A percentile compares a stretch with the other conserved stretches of the same genome.
phyloP scores from a whole-genome alignment of 2,888 invertebrate species.

The Abscondita cerata region DNA sequence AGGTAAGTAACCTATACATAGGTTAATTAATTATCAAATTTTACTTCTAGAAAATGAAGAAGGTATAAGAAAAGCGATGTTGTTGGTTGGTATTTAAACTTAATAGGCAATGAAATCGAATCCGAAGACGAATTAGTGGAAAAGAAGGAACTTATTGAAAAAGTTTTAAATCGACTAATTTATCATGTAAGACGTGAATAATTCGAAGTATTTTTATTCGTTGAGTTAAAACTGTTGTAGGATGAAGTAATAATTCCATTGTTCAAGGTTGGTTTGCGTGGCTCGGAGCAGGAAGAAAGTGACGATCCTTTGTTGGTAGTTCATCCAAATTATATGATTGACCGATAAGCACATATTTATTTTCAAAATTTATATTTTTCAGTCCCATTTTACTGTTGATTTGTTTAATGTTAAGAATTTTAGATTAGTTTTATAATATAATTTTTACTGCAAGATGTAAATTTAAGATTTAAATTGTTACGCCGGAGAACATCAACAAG shows the following conservation, averaged over 20 bases:
- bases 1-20: no score
- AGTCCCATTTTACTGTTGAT: no score
- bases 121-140: slow-evolving; percentile 89
- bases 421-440: not conserved
- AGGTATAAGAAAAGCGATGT: slow-evolving; percentile 86
- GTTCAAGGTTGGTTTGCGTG: slow-evolving; percentile 62
- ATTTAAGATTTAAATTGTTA: no score
- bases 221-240: slow-evolving; percentile 65
- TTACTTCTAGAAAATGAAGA: slow-evolving; percentile 49
- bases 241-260: slow-evolving; percentile 86
- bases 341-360: slow-evolving; percentile 51
- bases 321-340: slow-evolving; percentile 94
- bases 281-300: slow-evolving; percentile 63
- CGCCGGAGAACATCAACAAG: no score
- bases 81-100: slow-evolving; percentile 92
- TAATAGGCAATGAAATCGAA: slow-evolving; percentile 87
- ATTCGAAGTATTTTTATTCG: no score
- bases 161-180: slow-evolving; percentile 90
- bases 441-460: not conserved
- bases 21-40: not conserved
- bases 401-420: no score
- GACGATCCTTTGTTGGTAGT: slow-evolving; percentile 90
- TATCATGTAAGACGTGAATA: slow-evolving; percentile 76
- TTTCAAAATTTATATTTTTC: no score
- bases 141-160: slow-evolving; percentile 88